Conservation (phyloP, 2,888 invertebrate species). For the Drosophila pseudotalamancana region DNA sequence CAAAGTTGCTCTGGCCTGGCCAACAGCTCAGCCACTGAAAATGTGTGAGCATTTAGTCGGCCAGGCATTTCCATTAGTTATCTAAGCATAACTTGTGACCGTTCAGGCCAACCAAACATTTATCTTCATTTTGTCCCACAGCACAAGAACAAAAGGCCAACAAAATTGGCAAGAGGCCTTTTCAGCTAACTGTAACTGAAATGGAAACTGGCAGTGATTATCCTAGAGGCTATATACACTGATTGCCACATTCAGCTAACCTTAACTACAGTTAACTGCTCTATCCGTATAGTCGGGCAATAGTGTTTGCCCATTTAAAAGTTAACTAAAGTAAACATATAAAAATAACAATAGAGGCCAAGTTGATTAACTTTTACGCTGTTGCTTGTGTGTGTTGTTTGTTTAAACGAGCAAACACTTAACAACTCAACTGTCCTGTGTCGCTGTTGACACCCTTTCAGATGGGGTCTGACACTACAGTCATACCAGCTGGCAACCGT, state of each 20-base stretch:
- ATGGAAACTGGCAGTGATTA: conserved; percentile 32
- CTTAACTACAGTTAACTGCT: conserved; percentile 1
- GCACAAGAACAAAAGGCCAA: conserved; percentile 44
- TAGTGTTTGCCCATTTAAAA: conserved; percentile 17
- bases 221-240: conserved; percentile 10
- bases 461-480: background rate
- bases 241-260: conserved; percentile 21
- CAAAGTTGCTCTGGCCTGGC: background rate
- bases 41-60: conserved; percentile 18
- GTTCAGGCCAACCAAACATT: conserved; percentile 30
- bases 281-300: background rate
- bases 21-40: conserved; percentile 12
- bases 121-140: conserved; percentile 44
- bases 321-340: conserved; percentile 28
- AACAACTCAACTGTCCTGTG: conserved; percentile 42
- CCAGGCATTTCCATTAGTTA: conserved; percentile 41
- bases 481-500: conserved; percentile 22
- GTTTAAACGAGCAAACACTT: conserved; percentile 52
- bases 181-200: conserved; percentile 10
- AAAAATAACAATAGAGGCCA: conserved; percentile 42
- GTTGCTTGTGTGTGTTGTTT: conserved; percentile 4
- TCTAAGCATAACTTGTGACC: conserved; percentile 41
- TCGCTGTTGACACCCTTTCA: conserved; percentile 29
- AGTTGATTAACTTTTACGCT: conserved; percentile 39
- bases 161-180: conserved; percentile 6